Evolutionary conservation across 64 coral and sea anemone genomes (phyloP).

Genomic region (Pocillopora verrucosa): DNA sequence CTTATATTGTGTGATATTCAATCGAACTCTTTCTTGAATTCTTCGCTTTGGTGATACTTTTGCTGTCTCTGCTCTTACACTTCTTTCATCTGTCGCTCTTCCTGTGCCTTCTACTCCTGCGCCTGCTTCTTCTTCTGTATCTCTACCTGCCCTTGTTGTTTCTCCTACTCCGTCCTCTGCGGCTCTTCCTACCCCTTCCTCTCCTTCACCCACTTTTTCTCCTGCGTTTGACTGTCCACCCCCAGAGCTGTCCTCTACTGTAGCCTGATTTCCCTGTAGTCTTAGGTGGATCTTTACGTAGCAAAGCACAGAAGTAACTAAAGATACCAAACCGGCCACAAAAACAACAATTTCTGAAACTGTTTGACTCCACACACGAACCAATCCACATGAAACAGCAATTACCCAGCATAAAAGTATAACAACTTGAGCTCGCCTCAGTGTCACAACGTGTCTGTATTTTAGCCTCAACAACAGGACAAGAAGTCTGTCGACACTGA

Average conservation of each 20-base stretch:
- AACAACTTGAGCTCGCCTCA: neutral
- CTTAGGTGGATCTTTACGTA: neutral
- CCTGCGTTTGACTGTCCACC: neutral
- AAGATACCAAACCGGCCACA: neutral
- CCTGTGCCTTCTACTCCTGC: neutral
- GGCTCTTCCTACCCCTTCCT: no score
- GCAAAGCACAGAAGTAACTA: neutral
- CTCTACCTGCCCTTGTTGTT: no score
- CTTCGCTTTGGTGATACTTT: no score
- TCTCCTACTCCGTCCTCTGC: no score
- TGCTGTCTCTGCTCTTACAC: no score
- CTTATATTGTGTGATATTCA: neutral
- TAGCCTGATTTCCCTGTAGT: neutral
- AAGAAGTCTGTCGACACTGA: neutral
- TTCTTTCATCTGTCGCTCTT: no score
- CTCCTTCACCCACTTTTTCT: no score
- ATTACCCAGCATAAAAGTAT: neutral
- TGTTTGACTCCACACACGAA: neutral
- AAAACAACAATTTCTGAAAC: neutral
- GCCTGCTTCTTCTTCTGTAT: no score
- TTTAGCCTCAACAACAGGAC: neutral
- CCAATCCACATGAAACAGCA: neutral
- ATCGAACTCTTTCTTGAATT: neutral
- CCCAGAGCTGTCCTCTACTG: neutral
- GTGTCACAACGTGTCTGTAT: slow-evolving; percentile 4